Base-by-base conservation (phyloP, 2,113 vertebrate species). In the Haplochromis burtoni region DNA sequence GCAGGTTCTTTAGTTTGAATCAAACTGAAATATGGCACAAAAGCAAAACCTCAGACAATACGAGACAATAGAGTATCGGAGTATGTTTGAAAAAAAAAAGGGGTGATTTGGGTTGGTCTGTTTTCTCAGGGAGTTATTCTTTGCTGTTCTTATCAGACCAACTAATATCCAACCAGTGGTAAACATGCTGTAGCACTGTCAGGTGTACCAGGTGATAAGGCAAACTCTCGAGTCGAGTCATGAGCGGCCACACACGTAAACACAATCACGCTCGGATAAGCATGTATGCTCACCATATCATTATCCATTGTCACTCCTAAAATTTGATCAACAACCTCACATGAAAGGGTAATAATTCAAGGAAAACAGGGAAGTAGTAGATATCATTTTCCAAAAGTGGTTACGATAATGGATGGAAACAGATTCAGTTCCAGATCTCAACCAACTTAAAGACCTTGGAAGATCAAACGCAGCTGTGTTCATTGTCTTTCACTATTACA, bases 101-200 rank as follows among this genome's bases (percentile, higher is more conserved):
- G 85, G 80, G 86, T 86, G 83, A 57, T 78, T 51, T 73, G 84
- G 81, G 73, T 66, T 76, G 31, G 79, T 63, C 45, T 92, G 86
- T 94, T 96, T 95, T 89, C 89, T 76, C 42, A 93, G 83, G 89
- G 92, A 90, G 93, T 89, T 42, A 19, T 38, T 81, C 76, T 33
- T 82, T 82, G 79, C 54, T 82, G 11, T 57, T 92, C 83, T 92
- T 91, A 92, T 94, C 92, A 88, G 66, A 51, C 49, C 54, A 94
- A 94, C 93, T 89, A 92, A 91, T 93, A 87, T 83, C 89, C 89
- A 90, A 89, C 90, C 88, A 85, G 63, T 73, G 66, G 82, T 92
- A 92, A 92, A 93, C 51, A 90, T 51, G 83, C 68, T 38, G 3
- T 24, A 81, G 82, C 8, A 13, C 76, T 73, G 82, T 88, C 89